Evolutionary conservation across 2,888 invertebrate genomes (phyloP).

Genomic region (Scotopteryx bipunctaria): DNA sequence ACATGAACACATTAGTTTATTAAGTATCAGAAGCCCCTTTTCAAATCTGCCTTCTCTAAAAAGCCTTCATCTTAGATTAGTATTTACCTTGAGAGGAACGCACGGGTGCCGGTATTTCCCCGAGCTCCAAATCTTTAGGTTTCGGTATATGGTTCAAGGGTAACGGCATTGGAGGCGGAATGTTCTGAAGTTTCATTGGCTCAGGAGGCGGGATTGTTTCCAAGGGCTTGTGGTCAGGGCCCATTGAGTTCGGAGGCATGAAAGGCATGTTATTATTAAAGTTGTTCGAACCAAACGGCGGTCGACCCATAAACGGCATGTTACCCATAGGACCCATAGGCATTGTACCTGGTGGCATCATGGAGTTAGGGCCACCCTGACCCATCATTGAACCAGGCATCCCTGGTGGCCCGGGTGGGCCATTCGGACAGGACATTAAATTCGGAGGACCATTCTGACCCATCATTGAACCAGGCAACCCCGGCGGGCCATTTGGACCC

Average conservation of each 20-base stretch:
- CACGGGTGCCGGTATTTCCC: conserved; percentile 80
- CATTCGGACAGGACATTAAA: conserved; percentile 37
- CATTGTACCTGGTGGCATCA: conserved; percentile 41
- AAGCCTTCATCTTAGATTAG: conserved; percentile 19
- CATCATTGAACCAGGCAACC: conserved; percentile 41
- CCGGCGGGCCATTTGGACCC: conserved; percentile 41
- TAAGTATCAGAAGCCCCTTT: conserved; percentile 42
- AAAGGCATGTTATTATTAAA: conserved; percentile 57
- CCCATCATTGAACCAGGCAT: conserved; percentile 40
- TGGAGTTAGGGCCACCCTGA: conserved; percentile 31
- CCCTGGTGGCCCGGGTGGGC: conserved; percentile 40
- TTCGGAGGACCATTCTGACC: conserved; percentile 51
- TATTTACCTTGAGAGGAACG: conserved; percentile 61
- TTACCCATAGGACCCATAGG: conserved; percentile 41
- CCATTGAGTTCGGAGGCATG: conserved; percentile 47
- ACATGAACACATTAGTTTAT: not conserved
- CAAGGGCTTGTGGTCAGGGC: conserved; percentile 19
- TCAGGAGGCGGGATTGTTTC: conserved; percentile 25
- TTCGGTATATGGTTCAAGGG: conserved; percentile 60
- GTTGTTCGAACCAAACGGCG: conserved; percentile 68
- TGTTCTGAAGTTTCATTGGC: conserved; percentile 82
- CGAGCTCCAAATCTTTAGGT: conserved; percentile 65
- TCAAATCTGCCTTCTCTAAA: conserved; percentile 25
- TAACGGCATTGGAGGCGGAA: conserved; percentile 84
- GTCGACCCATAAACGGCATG: conserved; percentile 69